Evolutionary conservation across 2,888 invertebrate species (phyloP).

Genomic region (Antheraea assamensis): DNA sequence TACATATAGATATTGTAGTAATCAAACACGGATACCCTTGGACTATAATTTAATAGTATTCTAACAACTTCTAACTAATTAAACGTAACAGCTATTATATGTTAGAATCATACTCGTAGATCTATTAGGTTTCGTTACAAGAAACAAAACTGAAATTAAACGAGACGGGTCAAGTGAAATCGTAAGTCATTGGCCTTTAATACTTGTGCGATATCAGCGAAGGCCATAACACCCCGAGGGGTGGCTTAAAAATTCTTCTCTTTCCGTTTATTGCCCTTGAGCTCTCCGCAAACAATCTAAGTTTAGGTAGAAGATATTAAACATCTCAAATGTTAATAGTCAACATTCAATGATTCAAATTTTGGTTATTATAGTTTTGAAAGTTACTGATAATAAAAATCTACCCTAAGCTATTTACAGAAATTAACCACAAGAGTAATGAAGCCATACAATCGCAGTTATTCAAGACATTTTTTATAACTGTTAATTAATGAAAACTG

Average conservation of each 20-base stretch:
- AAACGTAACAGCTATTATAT: not conserved
- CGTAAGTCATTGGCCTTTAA: slow-evolving; percentile 42
- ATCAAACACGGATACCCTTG: too few relatives aligned
- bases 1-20: too few relatives aligned
- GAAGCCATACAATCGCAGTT: too few relatives aligned
- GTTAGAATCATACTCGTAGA: not conserved
- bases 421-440: not conserved
- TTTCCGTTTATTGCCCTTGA: slow-evolving; percentile 44
- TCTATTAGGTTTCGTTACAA: not conserved
- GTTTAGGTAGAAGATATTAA: not conserved
- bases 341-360: not conserved
- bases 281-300: slow-evolving; percentile 46
- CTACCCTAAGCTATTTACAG: not conserved
- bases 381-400: not conserved
- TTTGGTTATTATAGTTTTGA: not conserved
- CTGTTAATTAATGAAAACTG: not conserved
- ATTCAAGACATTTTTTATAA: too few relatives aligned
- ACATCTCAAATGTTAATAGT: not conserved
- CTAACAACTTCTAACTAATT: not conserved
- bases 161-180: slow-evolving; percentile 18
- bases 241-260: slow-evolving; percentile 43
- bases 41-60: too few relatives aligned
- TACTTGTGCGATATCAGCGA: slow-evolving; percentile 40
- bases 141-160: slow-evolving; percentile 13
- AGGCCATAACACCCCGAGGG: slow-evolving; percentile 44